phyloP scores from a whole-genome alignment of 2,113 vertebrate species.

The Ploceus nigricollis region DNA sequence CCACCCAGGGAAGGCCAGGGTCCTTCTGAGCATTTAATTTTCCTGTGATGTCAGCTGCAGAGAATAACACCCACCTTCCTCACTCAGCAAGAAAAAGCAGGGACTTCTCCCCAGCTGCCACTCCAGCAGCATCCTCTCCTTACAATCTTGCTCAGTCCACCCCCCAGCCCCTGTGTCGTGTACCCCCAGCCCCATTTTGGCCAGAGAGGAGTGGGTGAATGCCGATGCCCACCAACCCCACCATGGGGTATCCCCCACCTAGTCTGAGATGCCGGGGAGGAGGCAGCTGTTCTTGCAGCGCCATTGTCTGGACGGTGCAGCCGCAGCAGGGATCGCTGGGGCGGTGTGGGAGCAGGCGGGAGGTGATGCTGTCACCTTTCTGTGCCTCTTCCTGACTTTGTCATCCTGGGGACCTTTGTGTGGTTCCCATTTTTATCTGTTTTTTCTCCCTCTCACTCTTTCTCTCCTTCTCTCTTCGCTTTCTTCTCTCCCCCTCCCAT shows the following conservation, averaged over 20 bases:
- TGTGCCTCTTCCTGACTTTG: conserved; percentile 34
- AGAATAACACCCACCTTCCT: background rate
- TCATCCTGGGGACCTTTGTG: conserved; percentile 54
- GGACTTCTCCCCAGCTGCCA: background rate
- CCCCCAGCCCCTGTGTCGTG: background rate
- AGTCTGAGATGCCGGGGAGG: accelerated
- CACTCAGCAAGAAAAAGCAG: background rate
- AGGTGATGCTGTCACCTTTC: conserved; percentile 47
- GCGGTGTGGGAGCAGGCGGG: background rate
- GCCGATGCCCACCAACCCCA: background rate
- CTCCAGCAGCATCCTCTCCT: background rate
- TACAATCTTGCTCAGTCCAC: accelerated
- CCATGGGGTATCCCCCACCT: accelerated
- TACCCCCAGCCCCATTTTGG: background rate
- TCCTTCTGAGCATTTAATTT: background rate
- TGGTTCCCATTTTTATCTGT: conserved; percentile 67
- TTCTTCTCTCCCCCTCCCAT: conserved; percentile 69
- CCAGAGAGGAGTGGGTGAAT: background rate
- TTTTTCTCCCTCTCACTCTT: conserved; percentile 62
- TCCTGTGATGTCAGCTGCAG: background rate
- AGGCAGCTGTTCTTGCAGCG: background rate
- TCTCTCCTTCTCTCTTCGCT: conserved; percentile 52
- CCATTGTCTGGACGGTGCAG: background rate
- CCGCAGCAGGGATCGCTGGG: background rate
- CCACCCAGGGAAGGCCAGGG: background rate